A percentile compares a stretch with the other conserved stretches of the same genome.
Evolutionary conservation across 2,888 invertebrate genomes (phyloP).

Genomic region (Drosophila mayaguana): DNA sequence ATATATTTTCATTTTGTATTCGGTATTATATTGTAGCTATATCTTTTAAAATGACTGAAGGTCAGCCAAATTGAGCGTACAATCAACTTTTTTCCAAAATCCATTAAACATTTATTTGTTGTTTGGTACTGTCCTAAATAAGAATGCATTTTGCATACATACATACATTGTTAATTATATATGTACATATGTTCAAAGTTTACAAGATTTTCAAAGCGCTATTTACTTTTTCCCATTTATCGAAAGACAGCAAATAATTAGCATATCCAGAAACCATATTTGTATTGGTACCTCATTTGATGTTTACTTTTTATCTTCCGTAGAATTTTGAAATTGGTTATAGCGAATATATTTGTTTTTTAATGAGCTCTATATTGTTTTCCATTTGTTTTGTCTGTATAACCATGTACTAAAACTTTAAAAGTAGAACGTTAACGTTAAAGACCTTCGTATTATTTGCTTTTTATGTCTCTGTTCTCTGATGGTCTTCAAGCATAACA

Average conservation of each 20-base stretch:
- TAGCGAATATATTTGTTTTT: constrained; percentile 2
- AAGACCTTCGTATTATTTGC: constrained; percentile 43
- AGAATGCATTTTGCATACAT: constrained; percentile 42
- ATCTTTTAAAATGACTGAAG: constrained; percentile 74
- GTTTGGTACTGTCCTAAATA: constrained; percentile 33
- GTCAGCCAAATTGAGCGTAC: constrained; percentile 75
- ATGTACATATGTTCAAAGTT: not conserved
- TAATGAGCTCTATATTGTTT: not conserved
- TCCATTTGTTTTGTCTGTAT: constrained; percentile 8
- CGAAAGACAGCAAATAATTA: not conserved
- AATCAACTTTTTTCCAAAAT: constrained; percentile 69
- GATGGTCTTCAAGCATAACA: constrained; percentile 11
- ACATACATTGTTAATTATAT: constrained; percentile 6
- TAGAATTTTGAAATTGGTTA: constrained; percentile 29
- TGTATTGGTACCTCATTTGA: not conserved
- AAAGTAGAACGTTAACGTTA: constrained; percentile 43
- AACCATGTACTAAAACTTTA: constrained; percentile 27
- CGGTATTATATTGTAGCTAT: constrained; percentile 56
- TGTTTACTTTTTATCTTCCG: constrained; percentile 57
- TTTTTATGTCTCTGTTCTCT: constrained; percentile 34
- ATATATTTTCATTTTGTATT: constrained; percentile 48
- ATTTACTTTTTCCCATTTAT: constrained; percentile 1
- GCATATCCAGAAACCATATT: not conserved
- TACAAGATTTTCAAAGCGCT: constrained; percentile 2
- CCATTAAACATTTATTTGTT: constrained; percentile 49